Conservation (phyloP, 2,797 vertebrate genomes). For the Pyrrhura leucotis region DNA sequence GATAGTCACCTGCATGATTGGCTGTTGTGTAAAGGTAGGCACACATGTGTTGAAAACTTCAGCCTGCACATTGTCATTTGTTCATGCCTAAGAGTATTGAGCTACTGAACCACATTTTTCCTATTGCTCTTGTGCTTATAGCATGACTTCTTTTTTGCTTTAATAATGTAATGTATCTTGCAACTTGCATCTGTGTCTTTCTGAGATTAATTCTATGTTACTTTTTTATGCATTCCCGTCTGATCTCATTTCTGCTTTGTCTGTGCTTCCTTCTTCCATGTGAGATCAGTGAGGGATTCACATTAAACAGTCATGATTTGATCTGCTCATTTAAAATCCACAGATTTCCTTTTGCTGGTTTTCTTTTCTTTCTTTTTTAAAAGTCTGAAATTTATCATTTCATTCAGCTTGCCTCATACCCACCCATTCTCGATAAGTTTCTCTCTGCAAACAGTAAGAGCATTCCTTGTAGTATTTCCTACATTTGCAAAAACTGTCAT, state of each 20-base stretch:
- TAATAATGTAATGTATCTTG: neutral
- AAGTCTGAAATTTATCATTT: neutral
- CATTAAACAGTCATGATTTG: neutral
- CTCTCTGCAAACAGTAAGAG: neutral
- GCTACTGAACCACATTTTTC: neutral
- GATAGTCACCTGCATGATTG: neutral
- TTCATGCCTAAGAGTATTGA: neutral
- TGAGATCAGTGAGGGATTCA: neutral
- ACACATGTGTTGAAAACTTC: accelerated
- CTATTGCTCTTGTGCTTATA: neutral
- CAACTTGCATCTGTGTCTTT: neutral
- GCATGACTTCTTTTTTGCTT: neutral
- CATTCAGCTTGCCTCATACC: neutral
- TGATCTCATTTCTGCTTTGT: neutral
- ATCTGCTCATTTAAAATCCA: neutral
- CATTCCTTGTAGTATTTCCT: neutral
- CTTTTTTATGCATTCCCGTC: neutral
- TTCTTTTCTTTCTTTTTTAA: neutral
- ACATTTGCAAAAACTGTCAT: neutral
- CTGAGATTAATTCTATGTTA: neutral
- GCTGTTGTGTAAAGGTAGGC: neutral
- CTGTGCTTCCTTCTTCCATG: neutral
- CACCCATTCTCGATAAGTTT: neutral
- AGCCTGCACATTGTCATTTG: neutral
- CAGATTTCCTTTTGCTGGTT: neutral